These are phyloP conservation scores for Callithrix jacchus DNA, from an alignment of 2,113 vertebrate genomes.

Conservation along the genomic window DNA sequence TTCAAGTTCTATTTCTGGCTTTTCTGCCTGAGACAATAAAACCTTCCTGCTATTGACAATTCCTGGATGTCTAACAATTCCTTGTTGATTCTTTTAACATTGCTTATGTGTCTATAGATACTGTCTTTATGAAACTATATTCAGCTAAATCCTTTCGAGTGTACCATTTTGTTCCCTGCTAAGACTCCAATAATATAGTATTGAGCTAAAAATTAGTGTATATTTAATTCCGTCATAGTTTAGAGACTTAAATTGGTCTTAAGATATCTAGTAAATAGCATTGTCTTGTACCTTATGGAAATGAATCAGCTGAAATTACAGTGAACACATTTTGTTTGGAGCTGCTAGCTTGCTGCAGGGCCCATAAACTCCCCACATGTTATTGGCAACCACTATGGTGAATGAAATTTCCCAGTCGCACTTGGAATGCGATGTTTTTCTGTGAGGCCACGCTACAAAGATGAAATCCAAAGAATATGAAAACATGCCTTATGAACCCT, in stretches of 20 bases:
- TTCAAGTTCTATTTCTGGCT: not conserved
- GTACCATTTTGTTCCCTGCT: not conserved
- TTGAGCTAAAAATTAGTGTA: not conserved
- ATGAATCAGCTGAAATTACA: constrained; percentile 49
- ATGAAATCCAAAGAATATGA: constrained; percentile 69
- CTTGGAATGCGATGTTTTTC: constrained; percentile 72
- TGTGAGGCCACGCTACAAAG: constrained; percentile 51
- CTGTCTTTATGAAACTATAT: not conserved
- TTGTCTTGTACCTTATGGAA: constrained; percentile 36
- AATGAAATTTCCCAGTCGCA: constrained; percentile 76
- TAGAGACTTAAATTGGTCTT: constrained; percentile 42
- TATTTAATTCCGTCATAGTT: not conserved
- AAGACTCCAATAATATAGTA: not conserved
- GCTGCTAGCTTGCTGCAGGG: constrained; percentile 43
- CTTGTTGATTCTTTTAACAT: not conserved
- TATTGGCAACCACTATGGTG: constrained; percentile 66
- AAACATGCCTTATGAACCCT: constrained; percentile 25
- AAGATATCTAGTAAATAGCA: constrained; percentile 40
- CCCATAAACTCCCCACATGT: constrained; percentile 67
- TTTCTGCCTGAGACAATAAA: not conserved
- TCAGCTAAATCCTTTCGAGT: not conserved
- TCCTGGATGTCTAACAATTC: not conserved
- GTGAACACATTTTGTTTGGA: constrained; percentile 62
- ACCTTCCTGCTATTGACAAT: not conserved
- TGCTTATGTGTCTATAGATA: not conserved